Percentiles rank a stretch among this genome's conserved stretches.
Conservation (phyloP, 2,113 vertebrate species). For the Columbina picui region DNA sequence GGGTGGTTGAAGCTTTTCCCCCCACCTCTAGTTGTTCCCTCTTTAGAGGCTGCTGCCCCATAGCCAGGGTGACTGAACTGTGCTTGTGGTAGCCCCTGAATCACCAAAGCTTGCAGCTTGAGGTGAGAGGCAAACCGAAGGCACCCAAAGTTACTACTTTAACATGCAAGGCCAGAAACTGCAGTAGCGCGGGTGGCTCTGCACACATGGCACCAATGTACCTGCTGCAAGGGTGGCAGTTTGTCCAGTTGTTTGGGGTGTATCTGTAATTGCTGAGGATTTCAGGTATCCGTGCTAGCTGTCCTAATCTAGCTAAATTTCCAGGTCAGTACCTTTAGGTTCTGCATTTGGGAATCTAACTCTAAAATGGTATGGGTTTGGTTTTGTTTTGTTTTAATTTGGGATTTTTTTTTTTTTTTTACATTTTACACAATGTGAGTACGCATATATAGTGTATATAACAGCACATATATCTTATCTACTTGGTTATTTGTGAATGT, state of each 20-base stretch:
- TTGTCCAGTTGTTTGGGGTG: neutral
- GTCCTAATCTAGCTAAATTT: neutral
- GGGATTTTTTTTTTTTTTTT: neutral
- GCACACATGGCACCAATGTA: neutral
- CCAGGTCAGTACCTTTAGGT: neutral
- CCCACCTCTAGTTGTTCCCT: neutral
- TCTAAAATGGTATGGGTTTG: neutral
- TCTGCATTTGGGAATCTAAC: neutral
- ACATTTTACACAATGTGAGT: neutral
- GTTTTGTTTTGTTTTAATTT: neutral
- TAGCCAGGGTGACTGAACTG: neutral
- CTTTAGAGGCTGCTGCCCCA: neutral
- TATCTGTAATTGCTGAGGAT: neutral
- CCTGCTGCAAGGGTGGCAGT: neutral
- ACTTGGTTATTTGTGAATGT: conserved; percentile 27
- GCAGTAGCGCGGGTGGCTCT: neutral
- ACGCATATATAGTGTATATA: neutral
- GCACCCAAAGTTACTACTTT: neutral
- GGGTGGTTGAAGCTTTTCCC: neutral
- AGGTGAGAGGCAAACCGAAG: neutral
- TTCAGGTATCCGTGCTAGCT: neutral
- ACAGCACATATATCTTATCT: neutral
- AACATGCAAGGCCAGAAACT: fast-evolving
- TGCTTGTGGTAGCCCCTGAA: neutral
- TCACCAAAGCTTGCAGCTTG: neutral